phyloP scores from a whole-genome alignment of 2,797 vertebrate genomes.

The Neostethus bicornis region DNA sequence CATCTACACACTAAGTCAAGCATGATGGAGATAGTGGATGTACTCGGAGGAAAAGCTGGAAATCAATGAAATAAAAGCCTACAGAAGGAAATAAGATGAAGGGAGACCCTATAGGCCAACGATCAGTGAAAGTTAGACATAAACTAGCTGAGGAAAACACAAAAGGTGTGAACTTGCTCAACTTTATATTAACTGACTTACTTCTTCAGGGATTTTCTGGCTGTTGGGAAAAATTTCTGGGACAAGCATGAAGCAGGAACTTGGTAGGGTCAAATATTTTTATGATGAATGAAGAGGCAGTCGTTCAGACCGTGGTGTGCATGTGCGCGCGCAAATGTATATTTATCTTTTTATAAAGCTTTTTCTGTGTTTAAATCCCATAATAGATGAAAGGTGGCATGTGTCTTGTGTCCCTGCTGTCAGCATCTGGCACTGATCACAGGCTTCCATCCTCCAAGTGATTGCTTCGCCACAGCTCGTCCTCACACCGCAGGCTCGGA shows the following conservation, averaged over 20 bases:
- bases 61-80: slow-evolving; percentile 61
- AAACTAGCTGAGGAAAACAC: slow-evolving; percentile 35
- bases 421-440: slow-evolving; percentile 47
- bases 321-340: slow-evolving; percentile 11
- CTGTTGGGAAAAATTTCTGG: slow-evolving; percentile 60
- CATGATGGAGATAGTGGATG: slow-evolving; percentile 64
- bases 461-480: slow-evolving; percentile 47
- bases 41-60: slow-evolving; percentile 48
- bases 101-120: slow-evolving; percentile 33
- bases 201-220: slow-evolving; percentile 49
- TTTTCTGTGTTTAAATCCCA: slow-evolving; percentile 7
- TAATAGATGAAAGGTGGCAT: slow-evolving; percentile 37
- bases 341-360: slow-evolving; percentile 24
- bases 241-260: slow-evolving; percentile 48
- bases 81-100: slow-evolving; percentile 24
- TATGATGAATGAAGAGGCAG: slow-evolving; percentile 32
- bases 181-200: slow-evolving; percentile 49
- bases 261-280: slow-evolving; percentile 45
- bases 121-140: slow-evolving; percentile 44
- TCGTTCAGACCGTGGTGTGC: slow-evolving; percentile 27
- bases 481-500: slow-evolving; percentile 28
- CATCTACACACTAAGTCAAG: slow-evolving; percentile 57
- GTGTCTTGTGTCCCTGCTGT: slow-evolving; percentile 45
- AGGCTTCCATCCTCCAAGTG: slow-evolving; percentile 44
- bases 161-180: slow-evolving; percentile 47